These are phyloP conservation scores for Philaethria dido DNA, from an alignment of 2,888 invertebrate genomes.

Conservation along the genomic window DNA sequence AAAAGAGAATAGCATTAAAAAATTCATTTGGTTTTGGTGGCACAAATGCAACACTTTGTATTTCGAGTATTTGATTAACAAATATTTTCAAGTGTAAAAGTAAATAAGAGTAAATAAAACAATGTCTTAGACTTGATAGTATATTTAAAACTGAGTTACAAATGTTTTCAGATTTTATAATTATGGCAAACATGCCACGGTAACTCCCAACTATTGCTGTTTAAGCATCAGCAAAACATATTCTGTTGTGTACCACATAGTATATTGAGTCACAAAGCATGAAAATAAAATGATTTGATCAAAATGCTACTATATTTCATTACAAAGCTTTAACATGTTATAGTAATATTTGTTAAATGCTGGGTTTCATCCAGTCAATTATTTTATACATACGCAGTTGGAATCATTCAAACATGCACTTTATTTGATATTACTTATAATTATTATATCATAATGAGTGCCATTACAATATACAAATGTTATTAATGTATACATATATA, in stretches of 20 bases:
- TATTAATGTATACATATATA: slow-evolving; percentile 48
- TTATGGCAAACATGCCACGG: slow-evolving; percentile 70
- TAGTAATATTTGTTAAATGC: slow-evolving; percentile 80
- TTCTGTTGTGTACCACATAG: slow-evolving; percentile 68
- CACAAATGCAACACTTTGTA: slow-evolving; percentile 95
- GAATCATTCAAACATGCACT: slow-evolving; percentile 74
- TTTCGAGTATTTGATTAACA: slow-evolving; percentile 57
- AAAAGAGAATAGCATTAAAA: slow-evolving; percentile 90
- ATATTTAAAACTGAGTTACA: slow-evolving; percentile 83
- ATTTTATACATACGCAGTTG: slow-evolving; percentile 52
- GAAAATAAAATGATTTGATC: slow-evolving; percentile 78
- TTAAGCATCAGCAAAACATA: slow-evolving; percentile 69
- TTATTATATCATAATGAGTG: slow-evolving; percentile 24
- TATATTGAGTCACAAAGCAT: slow-evolving; percentile 77
- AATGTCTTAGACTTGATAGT: slow-evolving; percentile 68
- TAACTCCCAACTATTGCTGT: slow-evolving; percentile 64
- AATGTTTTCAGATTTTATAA: slow-evolving; percentile 74
- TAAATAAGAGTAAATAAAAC: slow-evolving; percentile 52
- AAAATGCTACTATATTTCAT: slow-evolving; percentile 78
- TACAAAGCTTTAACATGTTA: slow-evolving; percentile 78
- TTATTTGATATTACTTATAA: slow-evolving; percentile 49
- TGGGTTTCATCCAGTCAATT: slow-evolving; percentile 73
- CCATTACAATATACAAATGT: slow-evolving; percentile 39
- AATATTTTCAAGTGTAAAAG: slow-evolving; percentile 1
- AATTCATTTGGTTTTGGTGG: slow-evolving; percentile 99